phyloP scores from a whole-genome alignment of 2,888 invertebrate genomes.

The Phalera bucephala region DNA sequence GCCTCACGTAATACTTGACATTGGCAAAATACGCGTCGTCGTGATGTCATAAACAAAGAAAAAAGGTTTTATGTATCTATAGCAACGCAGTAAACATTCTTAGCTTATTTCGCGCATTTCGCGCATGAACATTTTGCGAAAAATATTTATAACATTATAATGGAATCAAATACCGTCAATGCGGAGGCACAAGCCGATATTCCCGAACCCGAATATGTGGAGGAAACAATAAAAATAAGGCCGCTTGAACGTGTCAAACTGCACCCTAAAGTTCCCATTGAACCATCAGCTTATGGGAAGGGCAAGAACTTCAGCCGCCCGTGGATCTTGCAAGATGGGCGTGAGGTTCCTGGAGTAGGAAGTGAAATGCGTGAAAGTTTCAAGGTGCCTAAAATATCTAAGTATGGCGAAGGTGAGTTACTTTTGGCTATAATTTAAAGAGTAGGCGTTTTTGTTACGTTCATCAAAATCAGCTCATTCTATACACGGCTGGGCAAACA shows the following conservation, averaged over 20 bases:
- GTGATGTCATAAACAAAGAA: too few species aligned
- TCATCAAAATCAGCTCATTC: too few species aligned
- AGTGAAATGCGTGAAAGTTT: slow-evolving; percentile 67
- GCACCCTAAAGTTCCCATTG: slow-evolving; percentile 66
- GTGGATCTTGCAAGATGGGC: slow-evolving; percentile 75
- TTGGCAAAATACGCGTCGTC: too few species aligned
- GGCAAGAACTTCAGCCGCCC: slow-evolving; percentile 64
- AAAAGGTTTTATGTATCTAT: too few species aligned
- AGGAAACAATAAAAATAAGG: slow-evolving; percentile 57
- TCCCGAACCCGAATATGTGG: slow-evolving; percentile 49
- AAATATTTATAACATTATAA: too few species aligned
- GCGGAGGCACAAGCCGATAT: slow-evolving; percentile 64
- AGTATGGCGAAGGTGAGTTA: slow-evolving; percentile 46
- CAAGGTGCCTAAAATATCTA: slow-evolving; percentile 51
- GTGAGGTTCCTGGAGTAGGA: slow-evolving; percentile 53
- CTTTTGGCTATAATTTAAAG: not conserved
- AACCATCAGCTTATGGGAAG: slow-evolving; percentile 67
- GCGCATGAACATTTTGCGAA: too few species aligned
- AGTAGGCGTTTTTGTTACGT: not conserved
- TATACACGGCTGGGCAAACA: too few species aligned
- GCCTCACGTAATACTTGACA: too few species aligned
- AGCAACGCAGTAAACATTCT: too few species aligned
- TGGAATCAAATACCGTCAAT: slow-evolving; percentile 38
- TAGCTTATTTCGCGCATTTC: too few species aligned
- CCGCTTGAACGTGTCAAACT: slow-evolving; percentile 63